Evolutionary conservation across 2,113 vertebrate genomes (phyloP), one percentile per base, ranked within the genome.

Genomic region (Colinus virginianus): DNA sequence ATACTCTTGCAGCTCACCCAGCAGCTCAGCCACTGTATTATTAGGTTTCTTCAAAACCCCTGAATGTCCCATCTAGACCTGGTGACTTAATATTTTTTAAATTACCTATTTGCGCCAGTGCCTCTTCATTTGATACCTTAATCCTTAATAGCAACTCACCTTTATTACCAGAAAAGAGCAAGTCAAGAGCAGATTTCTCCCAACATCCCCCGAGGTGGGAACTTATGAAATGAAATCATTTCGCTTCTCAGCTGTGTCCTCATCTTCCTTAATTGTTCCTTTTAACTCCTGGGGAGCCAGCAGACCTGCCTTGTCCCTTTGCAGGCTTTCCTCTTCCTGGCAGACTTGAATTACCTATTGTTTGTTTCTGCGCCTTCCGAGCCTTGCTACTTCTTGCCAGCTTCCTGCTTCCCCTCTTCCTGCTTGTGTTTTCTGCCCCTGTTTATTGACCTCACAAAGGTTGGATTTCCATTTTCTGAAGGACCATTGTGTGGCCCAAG

Each of bases 151-250:
- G 94, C 95, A 94, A 59, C 93, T 92, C 94, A 95, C 93, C 96
- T 95, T 96, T 96, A 95, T 96, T 96, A 87, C 89, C 91, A 94
- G 91, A 83, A 85, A 63, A 86, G 93, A 95, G 84, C 94, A 56
- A 67, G 87, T 83, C 59, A 13, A 95, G 87, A 93, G 84, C 89
- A 70, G 87, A 85, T 81, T 87, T 93, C 64, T 91, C 89, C 89
- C 76, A 34, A 85, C 94, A 83, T 90, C 94, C 94, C 94, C 96
- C 7, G 84, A 94, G 94, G 94, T 93, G 84, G 89, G 94, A 91
- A 94, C 94, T 93, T 84, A 82, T 53, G 87, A 96, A 96, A 96
- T 95, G 91, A 93, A 96, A 96, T 92, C 59, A 92, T 96, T 96
- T 94, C 93, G 36, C 89, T 90, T 64, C 92, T 94, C 93, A 78